Base-by-base conservation (phyloP, 1,140 invertebrate species). In the Macrosteles quadrilineatus region DNA sequence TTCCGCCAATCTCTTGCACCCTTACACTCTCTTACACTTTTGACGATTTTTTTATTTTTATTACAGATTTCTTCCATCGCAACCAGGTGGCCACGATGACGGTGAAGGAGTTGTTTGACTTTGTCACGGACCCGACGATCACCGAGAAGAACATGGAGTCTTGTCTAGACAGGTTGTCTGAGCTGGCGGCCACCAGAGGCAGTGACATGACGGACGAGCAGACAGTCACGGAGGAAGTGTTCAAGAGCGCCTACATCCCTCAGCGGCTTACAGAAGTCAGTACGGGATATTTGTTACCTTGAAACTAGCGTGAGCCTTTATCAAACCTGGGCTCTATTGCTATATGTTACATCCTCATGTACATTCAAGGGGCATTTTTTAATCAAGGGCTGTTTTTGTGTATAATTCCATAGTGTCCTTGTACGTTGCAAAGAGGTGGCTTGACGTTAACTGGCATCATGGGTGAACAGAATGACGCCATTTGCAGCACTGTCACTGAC, bases 241-340 rank as follows among this genome's bases (percentile, higher is more conserved):
- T 99, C 80, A 96, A 97, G 78, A 89, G 95, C 79, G 87, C 91
- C 12, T 99, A 90, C 78, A 99, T 99, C 80, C 97, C 98, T 23
- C 91, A 97, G 80, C 91, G 91, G 72, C 83, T 99, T n/a, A 90
- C 89, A 75, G 91, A 99, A 84, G 94, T 95, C 79, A 75, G 72
- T 69, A 66, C 11, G 23, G 59, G 40, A 36, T 69, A 62, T 68
- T 69, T 67, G 25, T 32, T 47, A 32, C 68, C 67, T 50, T n/a
- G n/a, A n/a, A 27, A 25, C 67, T 67, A 67, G 21, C 21, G 14
- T 73, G 25, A 40, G 40, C n/a, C 17, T 29, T 43, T 30, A 66
- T 36, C 55, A 50, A 25, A 21, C 32, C 65, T 50, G 29, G n/a
- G n/a, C n/a, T n/a, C n/a, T n/a, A n/a, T n/a, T n/a, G n/a, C n/a